These are phyloP conservation scores for Ahaetulla prasina DNA, from an alignment of 2,113 vertebrate genomes.

Conservation along the genomic window DNA sequence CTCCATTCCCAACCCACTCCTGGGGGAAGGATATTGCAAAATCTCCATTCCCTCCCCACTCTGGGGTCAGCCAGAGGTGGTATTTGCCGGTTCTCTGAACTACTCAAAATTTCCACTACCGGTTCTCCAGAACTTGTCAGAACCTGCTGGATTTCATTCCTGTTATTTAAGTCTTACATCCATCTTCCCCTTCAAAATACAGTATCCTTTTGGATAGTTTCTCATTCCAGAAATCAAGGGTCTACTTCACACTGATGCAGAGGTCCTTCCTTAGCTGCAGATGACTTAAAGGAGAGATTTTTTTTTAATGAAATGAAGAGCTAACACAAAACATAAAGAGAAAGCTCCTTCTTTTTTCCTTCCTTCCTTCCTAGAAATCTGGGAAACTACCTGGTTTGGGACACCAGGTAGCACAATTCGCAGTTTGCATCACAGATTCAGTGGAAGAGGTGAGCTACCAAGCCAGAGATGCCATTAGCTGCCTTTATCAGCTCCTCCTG, in stretches of 20 bases:
- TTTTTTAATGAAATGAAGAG: not conserved
- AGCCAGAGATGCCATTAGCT: not conserved
- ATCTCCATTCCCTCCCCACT: no score
- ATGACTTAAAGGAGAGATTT: not conserved
- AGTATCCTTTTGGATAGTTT: not conserved
- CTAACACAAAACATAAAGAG: not conserved
- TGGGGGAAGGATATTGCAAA: no score
- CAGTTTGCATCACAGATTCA: slow-evolving; percentile 8
- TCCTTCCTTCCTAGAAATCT: not conserved
- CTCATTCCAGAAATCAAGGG: not conserved
- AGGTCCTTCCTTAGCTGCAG: not conserved
- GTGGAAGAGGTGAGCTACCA: not conserved
- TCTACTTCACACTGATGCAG: not conserved
- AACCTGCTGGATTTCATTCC: no score
- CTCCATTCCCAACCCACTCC: no score
- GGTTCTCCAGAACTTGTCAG: no score
- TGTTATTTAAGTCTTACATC: not conserved
- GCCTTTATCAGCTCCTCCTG: slow-evolving; percentile 4
- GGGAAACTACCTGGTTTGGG: not conserved
- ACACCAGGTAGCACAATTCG: slow-evolving; percentile 11
- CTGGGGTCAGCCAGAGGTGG: no score
- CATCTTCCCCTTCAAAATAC: not conserved
- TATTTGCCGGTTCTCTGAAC: no score
- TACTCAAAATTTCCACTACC: no score
- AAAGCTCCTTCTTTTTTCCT: not conserved